A percentile compares a stretch with the other conserved stretches of the same genome.
phyloP scores from a whole-genome alignment of 2,113 vertebrate species.

The Calyptommatus sinebrachiatus region DNA sequence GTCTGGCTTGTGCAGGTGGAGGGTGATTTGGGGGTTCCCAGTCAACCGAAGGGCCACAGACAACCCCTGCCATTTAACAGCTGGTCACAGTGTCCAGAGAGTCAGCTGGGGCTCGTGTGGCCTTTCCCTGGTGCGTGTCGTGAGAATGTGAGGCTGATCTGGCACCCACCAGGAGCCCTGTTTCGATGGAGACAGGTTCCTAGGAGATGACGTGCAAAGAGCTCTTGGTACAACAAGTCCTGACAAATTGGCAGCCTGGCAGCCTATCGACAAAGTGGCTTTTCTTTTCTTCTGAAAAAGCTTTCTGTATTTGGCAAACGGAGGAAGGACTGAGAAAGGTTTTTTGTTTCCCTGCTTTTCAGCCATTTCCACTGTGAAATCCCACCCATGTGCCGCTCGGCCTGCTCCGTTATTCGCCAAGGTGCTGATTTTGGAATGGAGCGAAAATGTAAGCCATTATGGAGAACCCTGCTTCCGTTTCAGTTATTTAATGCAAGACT shows the following conservation, averaged over 20 bases:
- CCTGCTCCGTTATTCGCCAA: too few species aligned
- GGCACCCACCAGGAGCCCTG: neutral
- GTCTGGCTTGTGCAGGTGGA: too few species aligned
- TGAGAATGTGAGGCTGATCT: neutral
- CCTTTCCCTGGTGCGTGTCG: neutral
- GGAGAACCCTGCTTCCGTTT: neutral
- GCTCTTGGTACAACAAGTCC: neutral
- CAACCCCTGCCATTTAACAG: too few species aligned
- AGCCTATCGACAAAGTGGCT: too few species aligned
- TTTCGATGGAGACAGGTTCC: neutral
- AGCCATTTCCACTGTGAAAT: neutral
- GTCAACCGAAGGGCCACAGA: too few species aligned
- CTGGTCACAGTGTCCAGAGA: too few species aligned
- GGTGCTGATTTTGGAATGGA: neutral
- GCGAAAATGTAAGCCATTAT: neutral
- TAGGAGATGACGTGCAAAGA: neutral
- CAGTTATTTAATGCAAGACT: neutral
- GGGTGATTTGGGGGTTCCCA: too few species aligned
- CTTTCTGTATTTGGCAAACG: neutral
- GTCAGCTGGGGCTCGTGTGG: neutral
- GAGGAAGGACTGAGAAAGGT: too few species aligned
- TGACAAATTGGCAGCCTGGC: neutral
- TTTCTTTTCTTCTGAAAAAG: constrained; percentile 1
- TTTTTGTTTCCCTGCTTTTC: neutral
- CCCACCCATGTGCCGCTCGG: too few species aligned